A percentile compares a stretch with the other conserved stretches of the same genome.
Conservation (phyloP, 2,113 vertebrate species). For the Calypte anna region DNA sequence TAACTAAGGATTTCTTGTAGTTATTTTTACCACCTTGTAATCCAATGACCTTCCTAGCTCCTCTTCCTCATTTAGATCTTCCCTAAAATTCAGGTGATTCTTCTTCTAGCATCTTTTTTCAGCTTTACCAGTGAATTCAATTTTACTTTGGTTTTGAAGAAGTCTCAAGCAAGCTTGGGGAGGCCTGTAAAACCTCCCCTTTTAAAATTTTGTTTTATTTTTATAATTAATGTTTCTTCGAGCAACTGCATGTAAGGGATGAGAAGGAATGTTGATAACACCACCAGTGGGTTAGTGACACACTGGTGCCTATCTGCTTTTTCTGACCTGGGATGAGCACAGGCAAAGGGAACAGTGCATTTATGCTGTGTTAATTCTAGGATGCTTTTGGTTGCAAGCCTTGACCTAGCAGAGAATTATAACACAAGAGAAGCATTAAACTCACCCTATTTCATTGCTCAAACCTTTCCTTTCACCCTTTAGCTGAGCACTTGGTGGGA, state of each 20-base stretch:
- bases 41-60: neutral
- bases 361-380: neutral
- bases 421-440: neutral
- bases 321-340: neutral
- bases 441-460: neutral
- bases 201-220: no score
- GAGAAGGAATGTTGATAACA: neutral
- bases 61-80: neutral
- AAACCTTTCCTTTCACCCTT: neutral
- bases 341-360: neutral
- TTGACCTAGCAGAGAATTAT: neutral
- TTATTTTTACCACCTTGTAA: neutral
- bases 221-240: neutral
- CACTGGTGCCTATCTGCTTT: neutral
- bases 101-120: neutral
- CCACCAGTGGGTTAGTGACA: accelerated
- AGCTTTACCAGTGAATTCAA: neutral
- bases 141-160: neutral
- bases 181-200: neutral
- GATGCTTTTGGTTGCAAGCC: neutral
- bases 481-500: accelerated
- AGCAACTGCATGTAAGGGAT: neutral
- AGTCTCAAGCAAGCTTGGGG: neutral
- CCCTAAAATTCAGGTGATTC: neutral
- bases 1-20: neutral